Conservation (phyloP, 1,140 invertebrate species). For the Drosophila nikananu region DNA sequence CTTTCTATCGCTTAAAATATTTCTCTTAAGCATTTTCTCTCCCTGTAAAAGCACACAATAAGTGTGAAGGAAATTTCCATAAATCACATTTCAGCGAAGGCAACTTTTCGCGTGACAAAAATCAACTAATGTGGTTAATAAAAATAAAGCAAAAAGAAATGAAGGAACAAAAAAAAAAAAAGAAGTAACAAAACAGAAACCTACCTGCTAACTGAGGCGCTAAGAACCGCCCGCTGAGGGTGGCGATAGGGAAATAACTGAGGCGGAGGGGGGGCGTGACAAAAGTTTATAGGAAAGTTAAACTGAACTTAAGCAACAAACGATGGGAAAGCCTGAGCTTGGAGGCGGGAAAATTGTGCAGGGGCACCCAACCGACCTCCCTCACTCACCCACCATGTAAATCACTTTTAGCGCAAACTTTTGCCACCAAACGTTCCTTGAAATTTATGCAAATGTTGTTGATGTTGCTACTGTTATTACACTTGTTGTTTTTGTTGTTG, state of each 20-base stretch:
- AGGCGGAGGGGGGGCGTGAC: constrained; percentile 41
- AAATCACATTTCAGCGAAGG: constrained; percentile 69
- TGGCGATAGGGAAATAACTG: background rate
- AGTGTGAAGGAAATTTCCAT: constrained; percentile 77
- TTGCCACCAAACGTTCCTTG: constrained; percentile 67
- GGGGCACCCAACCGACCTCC: background rate
- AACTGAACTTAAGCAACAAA: constrained; percentile 80
- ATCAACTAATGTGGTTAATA: constrained; percentile 84
- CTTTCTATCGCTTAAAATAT: no score
- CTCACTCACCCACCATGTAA: constrained; percentile 58
- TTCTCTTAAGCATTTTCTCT: background rate
- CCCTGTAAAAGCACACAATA: constrained; percentile 16
- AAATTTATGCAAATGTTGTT: constrained; percentile 81
- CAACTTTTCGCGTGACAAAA: constrained; percentile 81
- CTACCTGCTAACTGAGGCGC: constrained; percentile 41
- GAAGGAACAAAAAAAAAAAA: constrained; percentile 2
- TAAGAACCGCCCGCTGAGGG: constrained; percentile 33
- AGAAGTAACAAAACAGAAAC: constrained; percentile 25
- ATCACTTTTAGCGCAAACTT: constrained; percentile 77
- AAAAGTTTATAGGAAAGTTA: constrained; percentile 81
- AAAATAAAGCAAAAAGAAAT: constrained; percentile 46
- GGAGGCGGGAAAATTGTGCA: constrained; percentile 6
- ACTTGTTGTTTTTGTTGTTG: constrained; percentile 32
- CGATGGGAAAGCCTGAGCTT: constrained; percentile 49
- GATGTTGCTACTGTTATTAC: constrained; percentile 60